phyloP scores from a whole-genome alignment of 2,797 vertebrate genomes.

The Lutra lutra region DNA sequence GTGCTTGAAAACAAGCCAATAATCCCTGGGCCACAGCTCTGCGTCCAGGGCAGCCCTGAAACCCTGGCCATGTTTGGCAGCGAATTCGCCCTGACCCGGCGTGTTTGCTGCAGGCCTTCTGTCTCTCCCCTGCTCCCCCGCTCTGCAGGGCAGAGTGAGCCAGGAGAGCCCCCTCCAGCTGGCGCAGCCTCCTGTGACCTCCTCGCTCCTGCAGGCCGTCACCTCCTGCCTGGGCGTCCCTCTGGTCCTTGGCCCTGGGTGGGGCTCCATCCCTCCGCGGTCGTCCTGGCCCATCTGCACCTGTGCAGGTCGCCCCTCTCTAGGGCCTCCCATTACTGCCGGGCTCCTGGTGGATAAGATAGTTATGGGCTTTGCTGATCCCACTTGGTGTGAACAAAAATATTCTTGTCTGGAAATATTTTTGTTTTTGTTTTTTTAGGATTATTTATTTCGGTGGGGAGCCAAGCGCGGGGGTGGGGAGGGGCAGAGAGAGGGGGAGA shows the following conservation, averaged over 20 bases:
- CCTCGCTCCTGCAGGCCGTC: background rate
- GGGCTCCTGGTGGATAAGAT: background rate
- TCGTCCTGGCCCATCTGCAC: too few relatives aligned
- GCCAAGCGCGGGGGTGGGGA: background rate
- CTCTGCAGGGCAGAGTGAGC: background rate
- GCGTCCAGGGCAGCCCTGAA: background rate
- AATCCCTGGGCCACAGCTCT: fast-evolving
- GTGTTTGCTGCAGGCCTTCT: background rate
- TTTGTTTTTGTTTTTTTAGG: background rate
- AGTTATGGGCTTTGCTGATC: background rate
- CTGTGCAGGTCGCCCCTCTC: background rate
- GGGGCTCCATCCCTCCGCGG: fast-evolving
- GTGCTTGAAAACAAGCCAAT: background rate
- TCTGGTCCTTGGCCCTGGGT: background rate
- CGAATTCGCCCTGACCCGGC: too few relatives aligned
- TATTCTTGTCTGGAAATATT: background rate
- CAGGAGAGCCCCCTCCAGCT: background rate
- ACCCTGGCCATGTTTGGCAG: too few relatives aligned
- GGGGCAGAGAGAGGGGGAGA: too few relatives aligned
- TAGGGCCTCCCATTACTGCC: background rate
- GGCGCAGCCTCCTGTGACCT: background rate
- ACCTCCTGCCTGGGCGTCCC: too few relatives aligned
- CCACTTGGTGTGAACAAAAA: too few relatives aligned
- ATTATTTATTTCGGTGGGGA: too few relatives aligned
- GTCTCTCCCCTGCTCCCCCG: background rate